Evolutionary conservation across 1,140 invertebrate genomes (phyloP).

Genomic region (Idris sp.): DNA sequence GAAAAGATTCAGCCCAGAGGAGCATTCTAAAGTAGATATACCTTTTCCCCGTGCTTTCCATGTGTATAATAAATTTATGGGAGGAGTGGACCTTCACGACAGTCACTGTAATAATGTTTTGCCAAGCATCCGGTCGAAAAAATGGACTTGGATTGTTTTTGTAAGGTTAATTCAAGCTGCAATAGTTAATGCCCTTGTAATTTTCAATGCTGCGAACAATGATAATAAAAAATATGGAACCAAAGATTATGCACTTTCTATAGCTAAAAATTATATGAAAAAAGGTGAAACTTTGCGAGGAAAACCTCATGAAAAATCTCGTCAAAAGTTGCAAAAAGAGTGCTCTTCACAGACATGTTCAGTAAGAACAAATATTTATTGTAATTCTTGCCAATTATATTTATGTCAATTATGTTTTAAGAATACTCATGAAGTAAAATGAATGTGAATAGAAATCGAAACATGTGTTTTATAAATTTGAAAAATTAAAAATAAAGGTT

Average conservation of each 20-base stretch:
- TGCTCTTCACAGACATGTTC: constrained; percentile 1
- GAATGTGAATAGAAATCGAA: too few relatives aligned
- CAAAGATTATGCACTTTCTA: constrained; percentile 26
- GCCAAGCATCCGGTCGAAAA: constrained; percentile 47
- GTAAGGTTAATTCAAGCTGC: constrained; percentile 46
- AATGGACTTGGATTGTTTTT: constrained; percentile 54
- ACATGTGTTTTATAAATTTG: too few relatives aligned
- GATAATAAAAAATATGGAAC: constrained; percentile 16
- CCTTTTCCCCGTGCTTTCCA: constrained; percentile 35
- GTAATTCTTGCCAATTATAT: neutral
- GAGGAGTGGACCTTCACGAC: constrained; percentile 50
- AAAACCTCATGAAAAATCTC: neutral
- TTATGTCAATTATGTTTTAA: constrained; percentile 3
- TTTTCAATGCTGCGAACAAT: constrained; percentile 35
- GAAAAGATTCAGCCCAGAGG: constrained; percentile 14
- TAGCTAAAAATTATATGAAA: constrained; percentile 20
- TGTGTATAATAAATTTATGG: constrained; percentile 43
- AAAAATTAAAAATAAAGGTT: too few relatives aligned
- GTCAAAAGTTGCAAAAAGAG: neutral
- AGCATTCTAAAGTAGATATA: constrained; percentile 20
- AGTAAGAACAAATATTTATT: too few relatives aligned
- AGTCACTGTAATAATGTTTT: constrained; percentile 43
- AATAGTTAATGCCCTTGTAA: constrained; percentile 37
- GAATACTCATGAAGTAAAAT: neutral
- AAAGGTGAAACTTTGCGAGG: neutral